Percentiles rank a stretch among this genome's conserved stretches.
Conservation (phyloP, 2,888 invertebrate species). For the Achlya flavicornis region DNA sequence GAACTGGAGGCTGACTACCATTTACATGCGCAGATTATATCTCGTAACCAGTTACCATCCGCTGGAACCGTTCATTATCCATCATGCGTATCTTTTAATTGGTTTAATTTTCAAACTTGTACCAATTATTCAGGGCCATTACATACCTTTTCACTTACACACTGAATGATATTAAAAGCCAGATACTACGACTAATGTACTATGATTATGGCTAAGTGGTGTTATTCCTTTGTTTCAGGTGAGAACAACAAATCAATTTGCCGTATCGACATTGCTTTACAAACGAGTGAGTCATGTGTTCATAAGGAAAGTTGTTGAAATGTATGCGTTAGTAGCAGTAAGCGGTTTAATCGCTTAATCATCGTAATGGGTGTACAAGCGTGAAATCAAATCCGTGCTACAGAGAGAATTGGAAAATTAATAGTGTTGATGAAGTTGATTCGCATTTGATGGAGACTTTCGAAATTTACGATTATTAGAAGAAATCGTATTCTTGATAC, state of each 20-base stretch:
- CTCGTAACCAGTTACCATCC: neutral
- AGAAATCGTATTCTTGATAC: too few relatives aligned
- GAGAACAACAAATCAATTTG: neutral
- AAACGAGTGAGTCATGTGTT: neutral
- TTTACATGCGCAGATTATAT: neutral
- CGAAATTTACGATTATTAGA: neutral
- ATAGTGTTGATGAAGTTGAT: neutral
- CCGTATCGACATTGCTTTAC: neutral
- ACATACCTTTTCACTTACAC: neutral
- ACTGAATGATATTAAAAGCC: neutral
- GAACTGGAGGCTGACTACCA: neutral
- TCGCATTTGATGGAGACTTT: neutral
- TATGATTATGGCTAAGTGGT: neutral
- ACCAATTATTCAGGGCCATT: neutral
- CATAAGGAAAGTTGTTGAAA: neutral
- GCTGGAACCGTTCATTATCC: conserved; percentile 1
- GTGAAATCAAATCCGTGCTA: neutral
- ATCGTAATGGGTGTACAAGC: neutral
- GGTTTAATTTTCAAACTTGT: neutral
- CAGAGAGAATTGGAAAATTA: neutral
- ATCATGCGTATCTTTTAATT: conserved; percentile 1
- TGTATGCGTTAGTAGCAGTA: neutral
- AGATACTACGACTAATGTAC: neutral
- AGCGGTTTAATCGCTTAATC: conserved; percentile 1
- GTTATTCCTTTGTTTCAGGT: conserved; percentile 4